Evolutionary conservation across 2,113 vertebrate genomes (phyloP), one percentile per base, ranked within the genome.

Genomic region (Menidia beryllina): DNA sequence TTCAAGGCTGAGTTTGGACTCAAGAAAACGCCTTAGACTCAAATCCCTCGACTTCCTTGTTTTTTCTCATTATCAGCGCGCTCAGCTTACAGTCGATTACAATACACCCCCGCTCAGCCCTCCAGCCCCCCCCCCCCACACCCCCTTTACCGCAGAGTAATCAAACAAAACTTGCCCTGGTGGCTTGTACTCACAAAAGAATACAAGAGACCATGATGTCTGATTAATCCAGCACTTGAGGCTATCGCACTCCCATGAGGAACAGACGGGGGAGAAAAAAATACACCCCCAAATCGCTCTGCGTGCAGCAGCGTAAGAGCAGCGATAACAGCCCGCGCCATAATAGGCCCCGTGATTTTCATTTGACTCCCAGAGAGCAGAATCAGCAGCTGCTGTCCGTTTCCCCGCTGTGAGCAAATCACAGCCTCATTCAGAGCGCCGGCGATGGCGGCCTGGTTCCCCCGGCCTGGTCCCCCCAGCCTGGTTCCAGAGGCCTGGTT

Each of bases 311-410:
- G 58, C 36, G 65, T 69, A 85, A 81, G 67, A 66, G 24, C 66
- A 70, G 73, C 65, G 87, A 87, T 84, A 83, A 83, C 69, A 59
- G 48, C 55, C 48, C 23, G 23, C 34, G 57, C 73, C 70, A 83
- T 82, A 86, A 84, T 69, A 75, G 77, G 56, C 81, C 71, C 72
- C 15, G 56, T 79, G 83, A 86, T 90, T 90, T 86, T 82, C 73
- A 87, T 90, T 87, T 82, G 86, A 87, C 81, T 90, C 86, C 83
- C 69, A 82, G 86, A 56, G 74, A 87, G 87, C 43, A 3, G 71
- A 88, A 88, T 87, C 86, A 81, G 82, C 62, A 69, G 84, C 76
- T 80, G 23, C 69, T 5, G 27, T 77, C 77, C 59, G 25, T 73
- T 47, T 74, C 36, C 83, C 81, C 59, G 59, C 81, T 62, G 84